phyloP scores from a whole-genome alignment of 2,797 vertebrate genomes.

The Gobio occitaniae region DNA sequence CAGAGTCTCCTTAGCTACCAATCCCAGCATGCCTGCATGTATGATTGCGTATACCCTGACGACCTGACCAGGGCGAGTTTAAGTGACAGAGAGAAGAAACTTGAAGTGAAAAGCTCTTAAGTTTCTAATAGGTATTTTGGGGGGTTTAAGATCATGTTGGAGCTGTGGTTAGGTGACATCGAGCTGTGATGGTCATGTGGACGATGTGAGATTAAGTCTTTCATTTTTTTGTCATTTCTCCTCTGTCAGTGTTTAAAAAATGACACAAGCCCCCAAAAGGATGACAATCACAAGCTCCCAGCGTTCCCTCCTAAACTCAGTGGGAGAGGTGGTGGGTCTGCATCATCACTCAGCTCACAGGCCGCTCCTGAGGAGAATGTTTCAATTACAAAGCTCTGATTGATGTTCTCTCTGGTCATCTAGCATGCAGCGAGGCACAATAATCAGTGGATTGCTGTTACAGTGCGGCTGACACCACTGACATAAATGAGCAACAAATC shows the following conservation, averaged over 20 bases:
- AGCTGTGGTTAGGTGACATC: background rate
- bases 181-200: background rate
- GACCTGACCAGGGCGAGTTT: background rate
- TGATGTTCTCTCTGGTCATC: slow-evolving; percentile 51
- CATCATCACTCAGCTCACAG: slow-evolving; percentile 14
- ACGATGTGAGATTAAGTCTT: background rate
- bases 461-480: slow-evolving; percentile 41
- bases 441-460: slow-evolving; percentile 47
- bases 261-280: background rate
- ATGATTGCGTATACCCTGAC: background rate
- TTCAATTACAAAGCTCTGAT: slow-evolving; percentile 49
- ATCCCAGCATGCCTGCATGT: slow-evolving; percentile 20
- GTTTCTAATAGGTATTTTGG: background rate
- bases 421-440: slow-evolving; percentile 37
- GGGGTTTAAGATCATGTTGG: background rate
- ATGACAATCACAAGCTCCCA: slow-evolving; percentile 16
- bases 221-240: background rate
- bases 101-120: slow-evolving; percentile 14
- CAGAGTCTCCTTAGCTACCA: background rate
- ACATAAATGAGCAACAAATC: slow-evolving; percentile 47
- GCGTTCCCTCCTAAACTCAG: background rate
- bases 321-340: slow-evolving; percentile 30
- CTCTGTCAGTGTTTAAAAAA: background rate
- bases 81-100: slow-evolving; percentile 6
- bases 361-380: slow-evolving; percentile 30